Conservation (phyloP, 2,888 invertebrate species). For the Ornithoptera priamus region DNA sequence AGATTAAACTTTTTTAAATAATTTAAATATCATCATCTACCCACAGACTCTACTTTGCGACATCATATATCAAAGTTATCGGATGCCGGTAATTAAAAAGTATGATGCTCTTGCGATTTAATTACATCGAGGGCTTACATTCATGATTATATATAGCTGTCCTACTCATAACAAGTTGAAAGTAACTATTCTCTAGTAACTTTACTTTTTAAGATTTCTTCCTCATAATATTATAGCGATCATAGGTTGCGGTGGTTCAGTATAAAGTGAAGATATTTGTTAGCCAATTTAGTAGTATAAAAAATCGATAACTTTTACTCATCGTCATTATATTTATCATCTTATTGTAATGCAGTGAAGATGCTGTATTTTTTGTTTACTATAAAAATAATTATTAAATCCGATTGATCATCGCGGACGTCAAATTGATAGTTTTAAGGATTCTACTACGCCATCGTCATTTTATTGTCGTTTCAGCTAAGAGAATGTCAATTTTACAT, state of each 20-base stretch:
- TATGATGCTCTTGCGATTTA: background rate
- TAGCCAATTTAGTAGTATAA: too few species aligned
- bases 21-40: background rate
- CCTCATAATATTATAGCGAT: background rate
- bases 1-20: slow-evolving; percentile 5
- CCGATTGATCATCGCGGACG: background rate
- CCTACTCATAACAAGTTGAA: background rate
- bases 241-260: too few species aligned
- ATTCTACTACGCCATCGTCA: background rate
- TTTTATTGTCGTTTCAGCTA: background rate
- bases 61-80: background rate
- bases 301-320: background rate
- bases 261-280: too few species aligned
- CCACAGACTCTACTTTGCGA: background rate
- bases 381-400: too few species aligned
- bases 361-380: too few species aligned
- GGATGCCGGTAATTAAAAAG: background rate
- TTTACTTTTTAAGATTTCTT: background rate
- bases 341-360: background rate
- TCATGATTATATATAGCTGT: background rate
- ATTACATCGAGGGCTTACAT: background rate
- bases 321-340: background rate
- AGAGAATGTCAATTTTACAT: background rate
- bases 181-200: background rate
- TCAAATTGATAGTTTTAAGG: background rate